phyloP scores from a whole-genome alignment of 2,113 vertebrate genomes.

The Podarcis cretensis region DNA sequence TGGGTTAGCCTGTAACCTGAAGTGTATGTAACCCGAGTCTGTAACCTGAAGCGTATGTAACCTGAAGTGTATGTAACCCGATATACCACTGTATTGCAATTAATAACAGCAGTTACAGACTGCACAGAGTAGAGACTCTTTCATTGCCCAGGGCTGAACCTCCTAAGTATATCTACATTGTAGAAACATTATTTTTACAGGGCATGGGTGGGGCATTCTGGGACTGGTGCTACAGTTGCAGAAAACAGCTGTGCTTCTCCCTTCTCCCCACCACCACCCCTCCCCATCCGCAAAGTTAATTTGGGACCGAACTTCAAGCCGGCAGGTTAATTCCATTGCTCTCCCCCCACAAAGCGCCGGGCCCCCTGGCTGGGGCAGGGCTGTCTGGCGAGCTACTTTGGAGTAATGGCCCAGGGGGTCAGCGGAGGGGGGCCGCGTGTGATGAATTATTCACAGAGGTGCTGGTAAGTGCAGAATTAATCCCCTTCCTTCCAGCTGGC shows the following conservation, averaged over 20 bases:
- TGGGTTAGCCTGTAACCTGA: too few relatives aligned
- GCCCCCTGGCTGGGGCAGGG: background rate
- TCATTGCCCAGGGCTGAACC: too few relatives aligned
- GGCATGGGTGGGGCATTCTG: background rate
- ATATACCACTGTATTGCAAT: too few relatives aligned
- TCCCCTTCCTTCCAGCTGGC: constrained; percentile 89
- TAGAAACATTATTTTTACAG: too few relatives aligned
- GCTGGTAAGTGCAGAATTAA: constrained; percentile 89
- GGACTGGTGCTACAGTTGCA: background rate
- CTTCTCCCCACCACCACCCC: background rate
- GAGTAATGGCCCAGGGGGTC: constrained; percentile 78
- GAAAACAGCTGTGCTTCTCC: background rate
- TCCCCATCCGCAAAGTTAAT: constrained; percentile 10
- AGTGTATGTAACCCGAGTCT: too few relatives aligned
- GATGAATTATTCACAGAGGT: constrained; percentile 90
- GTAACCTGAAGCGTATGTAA: too few relatives aligned
- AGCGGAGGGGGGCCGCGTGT: constrained; percentile 56
- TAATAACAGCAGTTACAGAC: too few relatives aligned
- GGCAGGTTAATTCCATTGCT: background rate
- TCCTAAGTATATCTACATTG: too few relatives aligned
- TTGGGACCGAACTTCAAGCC: background rate
- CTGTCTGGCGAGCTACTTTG: constrained; percentile 67
- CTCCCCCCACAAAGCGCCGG: background rate
- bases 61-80: too few relatives aligned
- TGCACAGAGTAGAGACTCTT: too few relatives aligned